A percentile compares a stretch with the other conserved stretches of the same genome.
Evolutionary conservation across 2,888 invertebrate species (phyloP).

Genomic region (Brenthis ino): DNA sequence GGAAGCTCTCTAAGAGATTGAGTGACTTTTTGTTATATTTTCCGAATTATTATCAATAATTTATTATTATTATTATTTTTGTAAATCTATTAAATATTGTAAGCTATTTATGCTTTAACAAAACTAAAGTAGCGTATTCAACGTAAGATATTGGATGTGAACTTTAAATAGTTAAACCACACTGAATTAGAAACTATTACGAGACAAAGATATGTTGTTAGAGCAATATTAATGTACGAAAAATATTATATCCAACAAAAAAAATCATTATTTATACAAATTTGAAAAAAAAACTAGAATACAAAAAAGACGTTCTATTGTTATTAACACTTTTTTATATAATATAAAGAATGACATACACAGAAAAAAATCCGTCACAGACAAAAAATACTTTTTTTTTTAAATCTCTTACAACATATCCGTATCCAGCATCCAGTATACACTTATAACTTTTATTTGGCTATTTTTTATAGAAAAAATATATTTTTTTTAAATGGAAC

Average conservation of each 20-base stretch:
- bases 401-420: neutral
- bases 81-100: constrained; percentile 20
- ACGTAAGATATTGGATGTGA: neutral
- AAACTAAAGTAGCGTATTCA: constrained; percentile 14
- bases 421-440: neutral
- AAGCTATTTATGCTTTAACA: constrained; percentile 9
- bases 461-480: constrained; percentile 24
- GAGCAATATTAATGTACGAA: neutral
- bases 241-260: no score
- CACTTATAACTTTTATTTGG: constrained; percentile 25
- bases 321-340: no score
- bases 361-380: neutral
- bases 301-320: no score
- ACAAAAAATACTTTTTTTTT: neutral
- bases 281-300: no score
- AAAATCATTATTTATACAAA: no score
- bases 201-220: constrained; percentile 1
- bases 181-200: constrained; percentile 2
- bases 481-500: constrained; percentile 11
- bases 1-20: constrained; percentile 45
- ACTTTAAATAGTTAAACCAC: neutral
- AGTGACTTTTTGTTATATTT: constrained; percentile 13
- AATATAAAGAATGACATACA: neutral
- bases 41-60: neutral
- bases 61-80: constrained; percentile 14